Conservation (phyloP, 1,140 invertebrate genomes). For the Ptiloglossa arizonensis region DNA sequence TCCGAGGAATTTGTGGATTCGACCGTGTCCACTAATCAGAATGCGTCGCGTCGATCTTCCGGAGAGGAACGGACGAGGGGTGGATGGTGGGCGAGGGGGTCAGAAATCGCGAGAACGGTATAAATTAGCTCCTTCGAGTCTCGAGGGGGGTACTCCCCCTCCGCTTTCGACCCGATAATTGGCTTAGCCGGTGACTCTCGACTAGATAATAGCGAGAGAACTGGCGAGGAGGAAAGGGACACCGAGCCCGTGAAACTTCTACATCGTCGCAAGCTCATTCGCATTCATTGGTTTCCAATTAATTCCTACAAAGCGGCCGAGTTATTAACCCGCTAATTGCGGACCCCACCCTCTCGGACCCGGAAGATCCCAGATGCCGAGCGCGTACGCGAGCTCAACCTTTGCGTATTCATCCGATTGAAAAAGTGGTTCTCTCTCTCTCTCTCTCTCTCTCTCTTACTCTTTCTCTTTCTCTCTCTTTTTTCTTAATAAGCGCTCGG, state of each 20-base stretch:
- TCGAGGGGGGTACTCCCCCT: too few relatives aligned
- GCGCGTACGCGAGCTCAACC: neutral
- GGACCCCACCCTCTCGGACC: constrained; percentile 22
- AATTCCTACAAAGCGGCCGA: constrained; percentile 74
- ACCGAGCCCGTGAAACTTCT: constrained; percentile 63
- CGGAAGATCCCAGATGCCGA: constrained; percentile 31
- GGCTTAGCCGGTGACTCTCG: constrained; percentile 66
- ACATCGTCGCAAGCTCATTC: constrained; percentile 74
- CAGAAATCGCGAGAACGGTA: constrained; percentile 53
- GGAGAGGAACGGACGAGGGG: too few relatives aligned
- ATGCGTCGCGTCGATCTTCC: constrained; percentile 36
- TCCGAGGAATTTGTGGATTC: neutral
- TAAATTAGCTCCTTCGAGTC: constrained; percentile 75
- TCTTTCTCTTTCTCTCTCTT: constrained; percentile 17
- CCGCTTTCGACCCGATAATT: constrained; percentile 77
- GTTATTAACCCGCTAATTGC: constrained; percentile 79
- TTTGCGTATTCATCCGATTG: constrained; percentile 30
- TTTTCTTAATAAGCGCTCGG: constrained; percentile 37
- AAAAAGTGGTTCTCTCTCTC: constrained; percentile 35
- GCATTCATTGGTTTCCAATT: constrained; percentile 80
- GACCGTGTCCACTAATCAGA: constrained; percentile 40
- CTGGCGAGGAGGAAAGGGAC: constrained; percentile 44
- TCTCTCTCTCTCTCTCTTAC: too few relatives aligned
- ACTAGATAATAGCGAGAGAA: constrained; percentile 49
- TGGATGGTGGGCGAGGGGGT: too few relatives aligned